Evolutionary conservation across 2,888 invertebrate species (phyloP).

Genomic region (Kryphioiulus occultus): DNA sequence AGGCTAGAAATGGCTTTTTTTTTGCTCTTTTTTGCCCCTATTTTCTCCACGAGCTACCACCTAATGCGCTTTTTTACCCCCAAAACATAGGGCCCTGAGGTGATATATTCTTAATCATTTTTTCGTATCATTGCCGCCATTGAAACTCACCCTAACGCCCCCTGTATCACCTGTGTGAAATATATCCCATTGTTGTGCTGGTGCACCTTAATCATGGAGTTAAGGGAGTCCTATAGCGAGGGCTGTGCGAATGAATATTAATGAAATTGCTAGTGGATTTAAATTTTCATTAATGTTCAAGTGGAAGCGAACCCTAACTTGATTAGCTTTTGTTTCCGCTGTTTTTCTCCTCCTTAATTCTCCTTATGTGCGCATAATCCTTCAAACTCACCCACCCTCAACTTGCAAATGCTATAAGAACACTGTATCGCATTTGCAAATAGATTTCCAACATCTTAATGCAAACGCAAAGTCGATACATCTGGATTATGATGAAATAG

Average conservation of each 20-base stretch:
- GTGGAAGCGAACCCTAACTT: constrained; percentile 4
- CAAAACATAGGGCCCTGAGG: not conserved
- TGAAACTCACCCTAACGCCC: not conserved
- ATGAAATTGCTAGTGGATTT: constrained; percentile 9
- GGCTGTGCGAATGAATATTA: constrained; percentile 2
- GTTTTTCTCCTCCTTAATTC: not conserved
- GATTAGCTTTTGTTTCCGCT: not conserved
- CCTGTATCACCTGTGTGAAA: not conserved
- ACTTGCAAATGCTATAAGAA: not conserved
- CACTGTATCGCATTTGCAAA: not conserved
- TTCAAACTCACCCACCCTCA: not conserved
- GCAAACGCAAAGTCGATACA: too few relatives aligned
- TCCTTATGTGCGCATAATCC: not conserved
- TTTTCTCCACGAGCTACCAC: not conserved
- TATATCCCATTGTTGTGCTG: not conserved
- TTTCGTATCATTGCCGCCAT: constrained; percentile 7
- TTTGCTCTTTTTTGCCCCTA: not conserved
- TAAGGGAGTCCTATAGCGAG: not conserved
- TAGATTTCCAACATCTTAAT: not conserved
- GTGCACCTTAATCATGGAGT: not conserved
- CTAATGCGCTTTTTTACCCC: not conserved
- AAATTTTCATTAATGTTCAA: constrained; percentile 23
- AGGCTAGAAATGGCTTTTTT: not conserved
- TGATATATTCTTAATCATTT: constrained; percentile 9
- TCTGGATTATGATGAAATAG: too few relatives aligned